Percentiles rank a stretch among this genome's conserved stretches.
phyloP scores from a whole-genome alignment of 2,888 invertebrate genomes.

The Margaritifera margaritifera region DNA sequence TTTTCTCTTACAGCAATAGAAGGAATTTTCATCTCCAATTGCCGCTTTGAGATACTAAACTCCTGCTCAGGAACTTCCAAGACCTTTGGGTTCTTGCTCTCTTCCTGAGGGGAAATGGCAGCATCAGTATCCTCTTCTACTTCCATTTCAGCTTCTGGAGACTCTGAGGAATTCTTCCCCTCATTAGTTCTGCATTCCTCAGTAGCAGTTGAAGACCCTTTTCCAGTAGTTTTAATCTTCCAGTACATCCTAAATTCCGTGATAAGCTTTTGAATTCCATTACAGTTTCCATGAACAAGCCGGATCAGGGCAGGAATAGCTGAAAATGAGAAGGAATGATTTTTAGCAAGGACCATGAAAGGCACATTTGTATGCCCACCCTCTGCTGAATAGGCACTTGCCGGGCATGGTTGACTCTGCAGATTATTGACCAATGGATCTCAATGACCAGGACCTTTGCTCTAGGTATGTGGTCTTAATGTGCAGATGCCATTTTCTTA shows the following conservation, averaged over 20 bases:
- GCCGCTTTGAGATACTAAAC: constrained; percentile 65
- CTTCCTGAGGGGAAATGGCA: constrained; percentile 4
- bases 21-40: constrained; percentile 74
- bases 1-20: constrained; percentile 79
- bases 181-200: constrained; percentile 5
- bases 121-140: constrained; percentile 23
- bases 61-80: constrained; percentile 25
- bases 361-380: no score
- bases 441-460: no score
- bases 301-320: constrained; percentile 80
- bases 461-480: no score
- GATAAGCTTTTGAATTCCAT: constrained; percentile 77
- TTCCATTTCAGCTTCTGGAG: constrained; percentile 21
- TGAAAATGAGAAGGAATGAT: constrained; percentile 54
- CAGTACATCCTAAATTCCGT: constrained; percentile 80
- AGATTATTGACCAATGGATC: no score
- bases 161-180: constrained; percentile 4
- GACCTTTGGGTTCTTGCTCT: constrained; percentile 6
- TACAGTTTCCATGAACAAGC: constrained; percentile 80
- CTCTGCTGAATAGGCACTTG: no score
- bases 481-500: no score
- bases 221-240: constrained; percentile 70
- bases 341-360: no score
- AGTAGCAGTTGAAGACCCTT: constrained; percentile 1
- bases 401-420: no score